Conservation (phyloP, 2,797 vertebrate genomes). For the Manis javanica region DNA sequence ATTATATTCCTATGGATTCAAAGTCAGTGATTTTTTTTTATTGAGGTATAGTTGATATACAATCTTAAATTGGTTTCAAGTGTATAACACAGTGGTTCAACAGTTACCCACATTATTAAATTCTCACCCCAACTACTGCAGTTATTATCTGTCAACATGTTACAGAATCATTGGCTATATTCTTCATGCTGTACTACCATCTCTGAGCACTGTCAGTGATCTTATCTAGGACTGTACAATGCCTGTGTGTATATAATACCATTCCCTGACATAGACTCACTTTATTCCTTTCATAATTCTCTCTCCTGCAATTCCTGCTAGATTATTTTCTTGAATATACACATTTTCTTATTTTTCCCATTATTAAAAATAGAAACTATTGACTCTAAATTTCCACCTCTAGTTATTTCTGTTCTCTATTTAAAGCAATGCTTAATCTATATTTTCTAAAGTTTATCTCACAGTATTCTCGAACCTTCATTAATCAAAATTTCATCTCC, state of each 20-base stretch:
- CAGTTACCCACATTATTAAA: too few species aligned
- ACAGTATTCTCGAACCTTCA: neutral
- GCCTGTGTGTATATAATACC: neutral
- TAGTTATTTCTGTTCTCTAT: neutral
- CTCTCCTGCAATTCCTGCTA: neutral
- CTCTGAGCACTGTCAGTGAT: neutral
- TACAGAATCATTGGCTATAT: too few species aligned
- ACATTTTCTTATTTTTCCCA: neutral
- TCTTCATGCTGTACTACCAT: too few species aligned
- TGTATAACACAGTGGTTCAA: too few species aligned
- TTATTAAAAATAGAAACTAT: neutral
- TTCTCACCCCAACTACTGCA: too few species aligned
- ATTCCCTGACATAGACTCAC: neutral
- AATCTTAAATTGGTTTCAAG: too few species aligned
- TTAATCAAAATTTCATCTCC: neutral
- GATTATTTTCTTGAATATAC: neutral
- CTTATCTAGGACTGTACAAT: neutral
- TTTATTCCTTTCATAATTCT: neutral
- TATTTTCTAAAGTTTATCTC: neutral
- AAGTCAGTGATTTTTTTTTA: too few species aligned
- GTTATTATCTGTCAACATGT: too few species aligned
- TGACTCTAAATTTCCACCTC: neutral
- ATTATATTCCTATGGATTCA: neutral
- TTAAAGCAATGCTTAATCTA: neutral
- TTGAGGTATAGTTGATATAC: too few species aligned